Evolutionary conservation across 2,113 vertebrate genomes (phyloP).

Genomic region (Cryptotis parvus): DNA sequence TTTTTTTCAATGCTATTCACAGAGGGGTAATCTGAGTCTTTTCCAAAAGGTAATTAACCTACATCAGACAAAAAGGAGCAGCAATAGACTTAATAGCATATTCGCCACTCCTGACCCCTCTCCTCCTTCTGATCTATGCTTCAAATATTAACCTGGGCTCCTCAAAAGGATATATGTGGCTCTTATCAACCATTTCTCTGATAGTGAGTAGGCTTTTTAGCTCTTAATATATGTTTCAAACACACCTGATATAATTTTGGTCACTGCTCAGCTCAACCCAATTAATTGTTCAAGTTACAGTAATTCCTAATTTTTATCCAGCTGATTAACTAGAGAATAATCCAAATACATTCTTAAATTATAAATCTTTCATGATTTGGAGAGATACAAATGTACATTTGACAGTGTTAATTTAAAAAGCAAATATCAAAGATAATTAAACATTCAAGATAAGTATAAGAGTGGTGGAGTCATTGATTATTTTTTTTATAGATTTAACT

Average conservation of each 20-base stretch:
- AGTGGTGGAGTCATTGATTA: slow-evolving; percentile 95
- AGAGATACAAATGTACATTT: slow-evolving; percentile 97
- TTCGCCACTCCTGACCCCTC: neutral
- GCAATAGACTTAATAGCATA: slow-evolving; percentile 5
- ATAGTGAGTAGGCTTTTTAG: neutral
- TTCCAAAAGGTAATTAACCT: slow-evolving; percentile 24
- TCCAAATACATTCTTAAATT: slow-evolving; percentile 96
- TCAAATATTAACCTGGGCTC: slow-evolving; percentile 13
- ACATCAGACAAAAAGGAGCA: neutral
- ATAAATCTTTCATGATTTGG: slow-evolving; percentile 99
- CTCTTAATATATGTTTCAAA: slow-evolving; percentile 41
- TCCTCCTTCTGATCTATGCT: slow-evolving; percentile 15
- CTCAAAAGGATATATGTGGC: neutral
- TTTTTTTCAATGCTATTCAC: neutral
- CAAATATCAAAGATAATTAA: slow-evolving; percentile 98
- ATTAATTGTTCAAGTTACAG: slow-evolving; percentile 87
- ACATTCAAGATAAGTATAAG: slow-evolving; percentile 95
- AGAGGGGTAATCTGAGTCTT: neutral
- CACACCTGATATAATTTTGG: slow-evolving; percentile 5
- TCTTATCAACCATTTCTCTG: slow-evolving; percentile 8
- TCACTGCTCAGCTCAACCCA: slow-evolving; percentile 82
- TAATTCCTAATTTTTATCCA: slow-evolving; percentile 88
- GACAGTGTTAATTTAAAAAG: slow-evolving; percentile 98
- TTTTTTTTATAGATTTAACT: slow-evolving; percentile 96
- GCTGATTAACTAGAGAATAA: slow-evolving; percentile 95